Evolutionary conservation across 1,140 invertebrate genomes (phyloP).

Genomic region (Penaeus chinensis): DNA sequence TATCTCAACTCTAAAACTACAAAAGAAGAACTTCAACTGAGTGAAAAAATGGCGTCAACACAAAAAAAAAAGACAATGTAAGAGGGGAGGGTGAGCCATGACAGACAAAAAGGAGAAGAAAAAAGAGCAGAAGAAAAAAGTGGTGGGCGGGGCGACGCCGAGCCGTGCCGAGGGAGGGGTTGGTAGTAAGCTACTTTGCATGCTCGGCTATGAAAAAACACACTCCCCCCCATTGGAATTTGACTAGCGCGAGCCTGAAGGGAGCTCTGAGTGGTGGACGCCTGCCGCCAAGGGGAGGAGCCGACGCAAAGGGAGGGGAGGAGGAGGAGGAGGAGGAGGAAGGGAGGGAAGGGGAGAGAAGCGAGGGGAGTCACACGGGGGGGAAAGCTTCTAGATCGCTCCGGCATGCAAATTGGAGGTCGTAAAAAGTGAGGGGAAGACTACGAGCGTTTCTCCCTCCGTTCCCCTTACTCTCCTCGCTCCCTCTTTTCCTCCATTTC

Average conservation of each 20-base stretch:
- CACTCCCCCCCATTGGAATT: background rate
- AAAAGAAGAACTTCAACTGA: too few relatives aligned
- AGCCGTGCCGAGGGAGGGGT: background rate
- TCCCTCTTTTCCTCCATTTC: too few relatives aligned
- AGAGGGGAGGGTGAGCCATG: too few relatives aligned
- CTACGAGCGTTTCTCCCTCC: background rate
- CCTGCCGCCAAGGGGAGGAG: background rate
- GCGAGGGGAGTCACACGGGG: background rate
- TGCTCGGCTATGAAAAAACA: background rate
- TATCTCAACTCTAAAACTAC: too few relatives aligned
- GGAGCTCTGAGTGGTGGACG: background rate
- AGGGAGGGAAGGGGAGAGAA: background rate
- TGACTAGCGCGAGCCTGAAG: constrained; percentile 7
- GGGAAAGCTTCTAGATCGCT: constrained; percentile 15
- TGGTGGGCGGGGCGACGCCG: background rate
- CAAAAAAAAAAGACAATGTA: too few relatives aligned
- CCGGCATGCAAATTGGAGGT: constrained; percentile 43
- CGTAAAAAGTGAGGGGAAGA: constrained; percentile 39
- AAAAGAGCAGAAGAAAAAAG: too few relatives aligned
- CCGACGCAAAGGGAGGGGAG: background rate
- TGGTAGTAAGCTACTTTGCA: constrained; percentile 27
- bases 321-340: background rate
- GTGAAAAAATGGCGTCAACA: too few relatives aligned
- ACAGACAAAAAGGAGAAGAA: too few relatives aligned
- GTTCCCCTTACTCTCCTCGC: too few relatives aligned